These are phyloP conservation scores for Capra hircus DNA, from an alignment of 2,113 vertebrate species.

Conservation along the genomic window DNA sequence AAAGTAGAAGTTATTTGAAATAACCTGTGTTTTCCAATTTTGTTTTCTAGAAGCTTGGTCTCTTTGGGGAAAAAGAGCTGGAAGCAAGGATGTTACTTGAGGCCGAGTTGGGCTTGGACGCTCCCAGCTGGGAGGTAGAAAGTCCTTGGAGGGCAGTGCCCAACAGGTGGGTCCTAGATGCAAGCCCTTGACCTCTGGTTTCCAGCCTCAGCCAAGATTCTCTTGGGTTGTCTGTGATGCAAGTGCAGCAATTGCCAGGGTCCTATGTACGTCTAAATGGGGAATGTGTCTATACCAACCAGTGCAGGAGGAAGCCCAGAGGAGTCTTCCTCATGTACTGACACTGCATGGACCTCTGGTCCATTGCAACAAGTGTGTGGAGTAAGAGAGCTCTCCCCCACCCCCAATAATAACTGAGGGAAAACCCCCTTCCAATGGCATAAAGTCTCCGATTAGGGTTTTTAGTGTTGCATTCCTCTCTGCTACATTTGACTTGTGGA, in stretches of 20 bases:
- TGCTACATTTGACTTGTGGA: not conserved
- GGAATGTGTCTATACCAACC: not conserved
- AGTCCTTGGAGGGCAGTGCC: not conserved
- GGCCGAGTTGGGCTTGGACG: not conserved
- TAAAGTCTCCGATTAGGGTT: not conserved
- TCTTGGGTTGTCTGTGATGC: not conserved
- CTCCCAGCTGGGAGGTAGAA: not conserved
- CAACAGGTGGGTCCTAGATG: not conserved
- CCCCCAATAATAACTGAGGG: not conserved
- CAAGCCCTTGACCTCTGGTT: not conserved
- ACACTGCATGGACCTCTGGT: not conserved
- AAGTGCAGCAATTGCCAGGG: not conserved
- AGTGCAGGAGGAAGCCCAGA: not conserved
- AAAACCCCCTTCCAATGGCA: not conserved
- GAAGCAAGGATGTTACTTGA: not conserved
- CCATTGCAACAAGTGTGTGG: too few species aligned
- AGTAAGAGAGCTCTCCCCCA: not conserved
- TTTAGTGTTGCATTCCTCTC: not conserved
- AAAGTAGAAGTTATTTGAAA: not conserved
- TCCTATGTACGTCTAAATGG: not conserved
- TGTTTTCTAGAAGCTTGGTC: not conserved
- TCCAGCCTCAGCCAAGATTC: not conserved
- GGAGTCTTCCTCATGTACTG: not conserved
- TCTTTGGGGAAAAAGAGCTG: not conserved
- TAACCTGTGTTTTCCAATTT: not conserved